phyloP scores from a whole-genome alignment of 2,888 invertebrate species.

The Pachydiplax longipennis region DNA sequence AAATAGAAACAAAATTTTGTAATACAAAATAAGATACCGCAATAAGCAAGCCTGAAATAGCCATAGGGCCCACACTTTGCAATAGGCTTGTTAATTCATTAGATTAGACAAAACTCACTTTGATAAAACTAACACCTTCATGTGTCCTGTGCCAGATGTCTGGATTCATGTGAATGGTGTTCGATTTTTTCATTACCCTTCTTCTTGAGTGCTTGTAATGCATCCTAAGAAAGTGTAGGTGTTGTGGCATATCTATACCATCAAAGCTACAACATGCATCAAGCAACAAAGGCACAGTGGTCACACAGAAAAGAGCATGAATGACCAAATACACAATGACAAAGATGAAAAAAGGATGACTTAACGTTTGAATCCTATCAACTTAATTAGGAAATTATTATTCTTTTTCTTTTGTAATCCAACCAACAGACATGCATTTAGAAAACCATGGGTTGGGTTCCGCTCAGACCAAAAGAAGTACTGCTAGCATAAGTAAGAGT shows the following conservation, averaged over 20 bases:
- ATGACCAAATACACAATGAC: slow-evolving; percentile 6
- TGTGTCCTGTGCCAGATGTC: slow-evolving; percentile 18
- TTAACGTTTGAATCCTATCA: no score
- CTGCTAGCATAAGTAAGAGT: no score
- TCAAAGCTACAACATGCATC: slow-evolving; percentile 41
- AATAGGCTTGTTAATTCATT: background rate
- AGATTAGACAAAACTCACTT: background rate
- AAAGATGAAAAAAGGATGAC: no score
- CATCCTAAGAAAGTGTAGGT: slow-evolving; percentile 4
- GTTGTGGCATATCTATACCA: slow-evolving; percentile 19
- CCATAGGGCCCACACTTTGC: slow-evolving; percentile 4
- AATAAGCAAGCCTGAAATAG: slow-evolving; percentile 22
- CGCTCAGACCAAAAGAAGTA: no score
- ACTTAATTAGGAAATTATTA: no score
- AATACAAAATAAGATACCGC: background rate
- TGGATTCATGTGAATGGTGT: background rate
- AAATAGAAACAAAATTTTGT: background rate
- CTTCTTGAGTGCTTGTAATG: background rate
- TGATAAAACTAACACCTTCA: background rate
- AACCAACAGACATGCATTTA: no score
- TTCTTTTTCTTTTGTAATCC: no score
- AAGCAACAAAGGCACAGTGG: slow-evolving; percentile 41
- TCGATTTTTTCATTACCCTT: background rate
- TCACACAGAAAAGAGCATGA: slow-evolving; percentile 24
- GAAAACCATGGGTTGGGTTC: no score